These are phyloP conservation scores for Setipinna tenuifilis DNA, from an alignment of 2,797 vertebrate species.

Conservation along the genomic window DNA sequence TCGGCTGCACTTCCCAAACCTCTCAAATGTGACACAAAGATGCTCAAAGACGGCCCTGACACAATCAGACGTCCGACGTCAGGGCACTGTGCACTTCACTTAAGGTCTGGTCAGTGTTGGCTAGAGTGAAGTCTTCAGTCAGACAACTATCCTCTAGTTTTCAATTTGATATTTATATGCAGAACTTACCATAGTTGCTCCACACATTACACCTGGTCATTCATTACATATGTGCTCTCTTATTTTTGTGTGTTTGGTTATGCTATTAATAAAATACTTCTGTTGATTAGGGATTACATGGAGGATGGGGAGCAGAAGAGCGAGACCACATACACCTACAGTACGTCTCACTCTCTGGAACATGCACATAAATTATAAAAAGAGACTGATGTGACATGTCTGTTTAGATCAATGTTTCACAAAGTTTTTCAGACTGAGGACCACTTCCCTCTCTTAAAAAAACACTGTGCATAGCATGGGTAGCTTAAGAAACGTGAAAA, in stretches of 20 bases:
- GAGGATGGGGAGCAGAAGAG: constrained; percentile 76
- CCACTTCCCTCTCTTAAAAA: no score
- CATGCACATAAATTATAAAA: not conserved
- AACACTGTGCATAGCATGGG: no score
- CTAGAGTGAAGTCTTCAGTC: no score
- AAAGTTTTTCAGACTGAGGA: no score
- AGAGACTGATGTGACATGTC: no score
- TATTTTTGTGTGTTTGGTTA: not conserved
- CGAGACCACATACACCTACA: constrained; percentile 79
- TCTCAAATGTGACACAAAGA: no score
- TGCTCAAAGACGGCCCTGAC: no score
- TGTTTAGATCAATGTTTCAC: not conserved
- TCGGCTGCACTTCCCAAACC: no score
- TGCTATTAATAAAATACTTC: not conserved
- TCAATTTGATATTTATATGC: not conserved
- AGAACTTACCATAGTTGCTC: not conserved
- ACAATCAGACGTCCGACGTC: no score
- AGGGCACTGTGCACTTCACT: not conserved
- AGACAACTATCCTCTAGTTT: not conserved
- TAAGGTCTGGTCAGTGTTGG: not conserved
- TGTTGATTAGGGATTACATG: constrained; percentile 67
- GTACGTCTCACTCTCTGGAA: constrained; percentile 61
- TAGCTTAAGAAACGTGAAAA: no score
- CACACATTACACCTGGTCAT: not conserved
- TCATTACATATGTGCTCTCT: not conserved